Base-by-base conservation (phyloP, 2,113 vertebrate genomes). In the Manacus vitellinus region DNA sequence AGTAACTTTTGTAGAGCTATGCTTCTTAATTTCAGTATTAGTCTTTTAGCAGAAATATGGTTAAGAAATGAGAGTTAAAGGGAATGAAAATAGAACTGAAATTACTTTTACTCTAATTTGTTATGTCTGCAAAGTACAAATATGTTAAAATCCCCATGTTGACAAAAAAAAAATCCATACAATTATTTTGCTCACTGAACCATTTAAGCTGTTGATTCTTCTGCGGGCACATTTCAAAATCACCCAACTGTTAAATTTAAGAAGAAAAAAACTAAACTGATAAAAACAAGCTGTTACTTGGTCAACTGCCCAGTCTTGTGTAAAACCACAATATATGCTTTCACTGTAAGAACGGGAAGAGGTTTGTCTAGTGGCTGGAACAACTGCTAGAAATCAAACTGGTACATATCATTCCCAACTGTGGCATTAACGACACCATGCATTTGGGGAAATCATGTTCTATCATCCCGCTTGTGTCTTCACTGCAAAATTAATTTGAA, bases 121-220 rank as follows among this genome's bases (percentile, higher is more conserved):
- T 90, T 89, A 37, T 43, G 59, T 84, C 75, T 96, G 80, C 76
- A 65, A 77, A 91, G 43, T 91, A 56, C 51, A 92, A 86, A 84
- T 94, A 76, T n/a, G 63, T 88, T 94, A 77, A 94, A 94, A 94
- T 89, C 72, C 35, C 79, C 59, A 43, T 33, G 85, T 58, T 84
- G 76, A 86, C 27, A 8, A 84, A 79, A 87, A 85, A 81, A 83
- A 58, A 67, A 55, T 68, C 63, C 46, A 43, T 91, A 81, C 27
- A 81, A 89, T 94, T 88, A 89, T 81, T 92, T 94, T 92, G 59
- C 52, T 97, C 73, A 56, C 27, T 84, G 91, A 91, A 81, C 52
- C 80, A 35, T 70, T 92, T 94, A 88, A 95, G 68, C 72, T 75
- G 76, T 86, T 92, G 79, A 95, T 95, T 95, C 83, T 78, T 91